A percentile compares a stretch with the other conserved stretches of the same genome.
Evolutionary conservation across 2,888 invertebrate genomes (phyloP).

Genomic region (Trissoscelio sp.): DNA sequence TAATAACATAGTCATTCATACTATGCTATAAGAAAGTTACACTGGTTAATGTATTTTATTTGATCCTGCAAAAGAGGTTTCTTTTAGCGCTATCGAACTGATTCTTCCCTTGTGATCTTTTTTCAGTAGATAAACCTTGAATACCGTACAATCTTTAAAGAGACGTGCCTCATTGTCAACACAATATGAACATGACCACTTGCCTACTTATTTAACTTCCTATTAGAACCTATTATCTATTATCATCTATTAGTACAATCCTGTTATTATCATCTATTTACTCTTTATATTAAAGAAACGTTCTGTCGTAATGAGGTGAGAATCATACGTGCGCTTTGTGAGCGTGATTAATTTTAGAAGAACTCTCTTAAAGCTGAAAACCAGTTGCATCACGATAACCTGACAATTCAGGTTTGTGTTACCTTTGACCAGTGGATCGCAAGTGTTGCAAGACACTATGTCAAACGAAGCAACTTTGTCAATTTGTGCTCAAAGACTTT

Average conservation of each 20-base stretch:
- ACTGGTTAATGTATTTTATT: no score
- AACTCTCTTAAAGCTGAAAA: conserved; percentile 29
- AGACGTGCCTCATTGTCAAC: conserved; percentile 69
- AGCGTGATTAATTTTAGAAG: conserved; percentile 62
- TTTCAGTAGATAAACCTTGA: conserved; percentile 61
- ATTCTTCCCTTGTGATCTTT: conserved; percentile 55
- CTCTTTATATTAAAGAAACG: conserved; percentile 64
- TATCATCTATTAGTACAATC: conserved; percentile 69
- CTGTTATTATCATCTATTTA: conserved; percentile 70
- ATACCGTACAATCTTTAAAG: conserved; percentile 65
- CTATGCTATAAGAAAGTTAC: no score
- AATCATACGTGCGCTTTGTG: conserved; percentile 60
- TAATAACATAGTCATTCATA: no score
- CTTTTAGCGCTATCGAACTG: conserved; percentile 47
- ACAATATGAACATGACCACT: conserved; percentile 66
- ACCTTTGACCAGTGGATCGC: no score
- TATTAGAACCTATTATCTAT: conserved; percentile 71
- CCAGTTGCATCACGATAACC: conserved; percentile 25
- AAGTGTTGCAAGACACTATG: no score
- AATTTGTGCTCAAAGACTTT: no score
- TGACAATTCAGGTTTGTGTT: background rate
- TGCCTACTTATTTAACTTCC: conserved; percentile 70
- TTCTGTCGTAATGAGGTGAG: conserved; percentile 63
- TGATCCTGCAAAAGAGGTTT: no score
- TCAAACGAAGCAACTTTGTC: no score